phyloP scores from a whole-genome alignment of 64 coral and sea anemone genomes.

The Montipora sp. region DNA sequence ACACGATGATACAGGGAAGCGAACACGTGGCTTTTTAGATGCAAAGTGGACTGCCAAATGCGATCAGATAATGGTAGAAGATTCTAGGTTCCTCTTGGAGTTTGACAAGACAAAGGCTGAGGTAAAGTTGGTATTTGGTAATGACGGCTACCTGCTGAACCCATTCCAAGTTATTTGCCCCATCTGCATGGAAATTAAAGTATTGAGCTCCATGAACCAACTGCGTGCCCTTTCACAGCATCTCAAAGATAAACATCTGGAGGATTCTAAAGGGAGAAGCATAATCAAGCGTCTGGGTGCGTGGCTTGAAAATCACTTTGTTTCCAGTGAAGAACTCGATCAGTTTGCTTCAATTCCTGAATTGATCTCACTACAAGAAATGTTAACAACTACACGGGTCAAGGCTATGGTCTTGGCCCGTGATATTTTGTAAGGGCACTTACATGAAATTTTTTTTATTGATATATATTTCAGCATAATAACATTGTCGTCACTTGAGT shows the following conservation, averaged over 20 bases:
- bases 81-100: slow-evolving; percentile 55
- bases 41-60: slow-evolving; percentile 52
- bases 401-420: slow-evolving; percentile 70
- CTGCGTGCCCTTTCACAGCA: neutral
- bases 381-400: slow-evolving; percentile 70
- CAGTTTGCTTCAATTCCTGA: slow-evolving; percentile 43
- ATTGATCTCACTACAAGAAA: slow-evolving; percentile 1
- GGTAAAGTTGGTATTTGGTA: slow-evolving; percentile 35
- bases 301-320: slow-evolving; percentile 67
- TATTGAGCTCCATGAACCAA: slow-evolving; percentile 42
- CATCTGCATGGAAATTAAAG: slow-evolving; percentile 48
- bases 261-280: neutral
- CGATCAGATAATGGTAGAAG: slow-evolving; percentile 46
- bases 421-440: slow-evolving; percentile 86
- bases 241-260: slow-evolving; percentile 52
- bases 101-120: slow-evolving; percentile 65
- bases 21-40: slow-evolving; percentile 28
- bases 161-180: slow-evolving; percentile 77
- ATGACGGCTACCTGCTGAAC: slow-evolving; percentile 45
- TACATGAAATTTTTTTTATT: slow-evolving; percentile 38
- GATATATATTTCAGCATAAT: neutral
- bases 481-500: too few species aligned
- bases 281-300: slow-evolving; percentile 20
- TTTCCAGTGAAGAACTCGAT: slow-evolving; percentile 40
- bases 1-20: slow-evolving; percentile 25